Conservation (phyloP, 2,797 vertebrate genomes). For the Alauda arvensis region DNA sequence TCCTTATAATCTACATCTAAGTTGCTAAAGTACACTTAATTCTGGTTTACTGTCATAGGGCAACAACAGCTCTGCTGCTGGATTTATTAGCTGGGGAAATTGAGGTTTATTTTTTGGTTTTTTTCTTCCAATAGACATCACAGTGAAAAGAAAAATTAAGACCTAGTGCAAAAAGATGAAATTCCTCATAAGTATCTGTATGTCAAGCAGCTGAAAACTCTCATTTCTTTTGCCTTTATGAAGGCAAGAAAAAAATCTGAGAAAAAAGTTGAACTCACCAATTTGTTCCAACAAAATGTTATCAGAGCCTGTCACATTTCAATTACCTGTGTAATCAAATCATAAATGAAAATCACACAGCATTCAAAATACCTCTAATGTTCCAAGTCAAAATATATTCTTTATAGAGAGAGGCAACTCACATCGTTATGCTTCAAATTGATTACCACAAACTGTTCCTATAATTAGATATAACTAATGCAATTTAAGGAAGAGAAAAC, state of each 20-base stretch:
- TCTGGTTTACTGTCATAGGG: neutral
- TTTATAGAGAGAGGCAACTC: conserved; percentile 23
- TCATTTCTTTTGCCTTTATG: neutral
- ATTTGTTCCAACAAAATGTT: conserved; percentile 42
- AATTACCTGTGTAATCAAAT: conserved; percentile 52
- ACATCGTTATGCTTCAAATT: conserved; percentile 11
- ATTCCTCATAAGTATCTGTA: neutral
- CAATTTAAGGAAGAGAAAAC: conserved; percentile 30
- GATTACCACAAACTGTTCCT: conserved; percentile 42
- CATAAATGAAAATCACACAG: conserved; percentile 49
- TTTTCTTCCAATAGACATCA: neutral
- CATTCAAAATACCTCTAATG: conserved; percentile 13
- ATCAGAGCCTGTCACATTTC: conserved; percentile 35
- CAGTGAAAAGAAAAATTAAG: neutral
- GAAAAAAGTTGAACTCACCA: conserved; percentile 9
- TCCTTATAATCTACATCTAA: neutral
- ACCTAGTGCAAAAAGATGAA: neutral
- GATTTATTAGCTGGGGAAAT: neutral
- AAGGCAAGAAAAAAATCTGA: neutral
- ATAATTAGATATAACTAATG: conserved; percentile 52
- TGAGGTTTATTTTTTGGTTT: neutral
- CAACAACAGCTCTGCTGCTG: neutral
- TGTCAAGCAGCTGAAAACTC: neutral
- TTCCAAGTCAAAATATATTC: conserved; percentile 41
- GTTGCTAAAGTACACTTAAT: neutral